A percentile compares a stretch with the other conserved stretches of the same genome.
These are phyloP conservation scores for Neuroterus valhalla DNA, from an alignment of 1,140 invertebrate genomes.

Conservation along the genomic window DNA sequence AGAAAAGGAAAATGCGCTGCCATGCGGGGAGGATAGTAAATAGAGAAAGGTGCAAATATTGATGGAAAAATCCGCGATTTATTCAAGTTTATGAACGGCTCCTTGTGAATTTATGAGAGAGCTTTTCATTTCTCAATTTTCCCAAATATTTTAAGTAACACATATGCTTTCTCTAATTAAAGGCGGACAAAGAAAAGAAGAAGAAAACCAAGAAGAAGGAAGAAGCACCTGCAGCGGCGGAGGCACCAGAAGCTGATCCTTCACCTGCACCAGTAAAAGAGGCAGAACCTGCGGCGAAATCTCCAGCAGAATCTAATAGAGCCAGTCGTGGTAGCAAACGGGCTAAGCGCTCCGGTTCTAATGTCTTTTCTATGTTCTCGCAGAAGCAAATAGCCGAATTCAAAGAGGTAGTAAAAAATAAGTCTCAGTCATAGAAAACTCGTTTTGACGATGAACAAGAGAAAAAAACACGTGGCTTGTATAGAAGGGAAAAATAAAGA, in stretches of 20 bases:
- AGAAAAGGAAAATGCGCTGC: too few relatives aligned
- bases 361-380: slow-evolving; percentile 96
- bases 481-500: too few relatives aligned
- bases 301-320: slow-evolving; percentile 80
- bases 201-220: slow-evolving; percentile 75
- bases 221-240: slow-evolving; percentile 47
- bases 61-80: too few relatives aligned
- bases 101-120: too few relatives aligned
- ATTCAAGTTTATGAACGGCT: too few relatives aligned
- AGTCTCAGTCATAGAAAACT: too few relatives aligned
- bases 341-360: slow-evolving; percentile 91
- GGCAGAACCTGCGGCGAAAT: slow-evolving; percentile 71
- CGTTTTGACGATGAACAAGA: too few relatives aligned
- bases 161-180: slow-evolving; percentile 19
- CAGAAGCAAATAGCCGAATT: slow-evolving; percentile 96
- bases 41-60: too few relatives aligned
- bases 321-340: slow-evolving; percentile 85
- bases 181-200: slow-evolving; percentile 30
- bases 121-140: too few relatives aligned
- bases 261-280: slow-evolving; percentile 66
- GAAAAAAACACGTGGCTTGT: too few relatives aligned
- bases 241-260: slow-evolving; percentile 54
- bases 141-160: background rate
- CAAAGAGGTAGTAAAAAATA: slow-evolving; percentile 85
- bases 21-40: too few relatives aligned